Base-by-base conservation (phyloP, 2,888 invertebrate genomes). In the Phragmatobia fuliginosa region DNA sequence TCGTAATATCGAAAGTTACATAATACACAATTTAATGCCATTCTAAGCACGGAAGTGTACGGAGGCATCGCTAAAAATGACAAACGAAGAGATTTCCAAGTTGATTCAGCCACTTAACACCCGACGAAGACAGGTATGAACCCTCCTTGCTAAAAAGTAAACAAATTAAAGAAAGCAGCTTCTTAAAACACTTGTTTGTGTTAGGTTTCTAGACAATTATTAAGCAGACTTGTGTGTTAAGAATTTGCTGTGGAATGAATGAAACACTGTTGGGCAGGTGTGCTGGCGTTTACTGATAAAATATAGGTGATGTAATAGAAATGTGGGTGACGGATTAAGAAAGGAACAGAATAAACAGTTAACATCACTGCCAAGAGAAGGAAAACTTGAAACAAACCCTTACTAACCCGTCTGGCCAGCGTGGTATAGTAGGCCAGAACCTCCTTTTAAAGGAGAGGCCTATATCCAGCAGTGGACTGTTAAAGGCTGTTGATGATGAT, bases 101-200 rank as follows among this genome's bases (percentile, higher is more conserved):
- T 82, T 70, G 71, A 67, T 70, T 28, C 56, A 70, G 52, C 60
- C 67, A 66, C 32, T 79, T 79, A 81, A 65, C 79, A 49, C 67
- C 71, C 68, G 72, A 74, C 41, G 68, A 58, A 61, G 49, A n/a
- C 38, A 56, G 60, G 68, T 68, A 70, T 79, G 74, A 81, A 75
- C 16, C 68, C 72, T 69, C 66, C 67, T 18, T 62, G 72, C 68
- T 73, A 71, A 76, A 38, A 7, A 62, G 64, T 67, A 62, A 81
- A 80, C 73, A 80, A 79, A 81, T 80, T 79, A 72, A 71, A 65
- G 76, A 81, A 79, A 79, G 68, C 71, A 68, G 32, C 58, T 36
- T 68, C 66, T 31, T 45, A 58, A 45, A 28, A 58, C 33, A 2
- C 5, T 21, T 60, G 49, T 60, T 63, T 49, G 68, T 36, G 64